Evolutionary conservation across 2,888 invertebrate genomes (phyloP).

Genomic region (Phragmatobia fuliginosa): DNA sequence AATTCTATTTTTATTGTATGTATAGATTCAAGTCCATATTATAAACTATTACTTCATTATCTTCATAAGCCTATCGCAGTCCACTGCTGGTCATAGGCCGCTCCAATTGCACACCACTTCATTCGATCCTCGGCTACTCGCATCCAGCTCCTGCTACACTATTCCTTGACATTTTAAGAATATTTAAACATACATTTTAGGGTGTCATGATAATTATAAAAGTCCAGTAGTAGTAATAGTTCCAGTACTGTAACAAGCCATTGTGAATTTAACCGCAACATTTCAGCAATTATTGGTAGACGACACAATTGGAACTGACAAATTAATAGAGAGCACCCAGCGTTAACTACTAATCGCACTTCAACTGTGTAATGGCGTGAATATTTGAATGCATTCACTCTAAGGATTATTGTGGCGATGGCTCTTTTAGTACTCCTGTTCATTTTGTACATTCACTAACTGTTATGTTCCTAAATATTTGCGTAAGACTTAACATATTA

Average conservation of each 20-base stretch:
- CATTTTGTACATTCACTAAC: background rate
- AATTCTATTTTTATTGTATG: no score
- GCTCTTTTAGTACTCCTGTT: conserved; percentile 6
- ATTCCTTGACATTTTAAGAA: background rate
- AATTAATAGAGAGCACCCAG: conserved; percentile 72
- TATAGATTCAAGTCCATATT: no score
- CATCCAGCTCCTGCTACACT: no score
- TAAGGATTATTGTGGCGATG: conserved; percentile 34
- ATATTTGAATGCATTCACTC: conserved; percentile 57
- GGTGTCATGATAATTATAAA: background rate
- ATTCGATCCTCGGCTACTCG: no score
- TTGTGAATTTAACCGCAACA: conserved; percentile 58
- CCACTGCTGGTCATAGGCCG: no score
- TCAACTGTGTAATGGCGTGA: conserved; percentile 71
- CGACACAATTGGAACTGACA: conserved; percentile 70
- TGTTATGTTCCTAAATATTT: background rate
- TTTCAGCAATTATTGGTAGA: conserved; percentile 65
- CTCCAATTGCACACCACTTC: no score
- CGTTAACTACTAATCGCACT: conserved; percentile 71
- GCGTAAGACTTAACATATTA: background rate
- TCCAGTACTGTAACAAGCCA: conserved; percentile 32
- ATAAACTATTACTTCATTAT: no score
- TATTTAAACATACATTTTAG: no score
- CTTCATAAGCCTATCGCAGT: no score
- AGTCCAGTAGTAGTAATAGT: background rate